Evolutionary conservation across 2,797 vertebrate genomes (phyloP).

Genomic region (Anolis apletophallus): DNA sequence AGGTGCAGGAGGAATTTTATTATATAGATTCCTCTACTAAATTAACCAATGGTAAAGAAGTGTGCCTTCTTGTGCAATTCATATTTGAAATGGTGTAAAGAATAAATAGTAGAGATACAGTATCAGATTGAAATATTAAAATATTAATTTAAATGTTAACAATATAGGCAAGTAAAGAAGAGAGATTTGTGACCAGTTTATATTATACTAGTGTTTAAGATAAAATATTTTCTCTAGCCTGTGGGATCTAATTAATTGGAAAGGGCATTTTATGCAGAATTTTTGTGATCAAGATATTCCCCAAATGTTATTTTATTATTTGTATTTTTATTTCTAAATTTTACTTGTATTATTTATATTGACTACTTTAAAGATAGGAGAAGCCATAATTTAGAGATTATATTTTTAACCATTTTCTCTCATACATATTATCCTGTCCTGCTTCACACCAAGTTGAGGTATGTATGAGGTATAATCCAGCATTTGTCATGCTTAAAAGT

Average conservation of each 20-base stretch:
- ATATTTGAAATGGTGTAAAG: slow-evolving; percentile 10
- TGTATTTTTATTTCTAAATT: neutral
- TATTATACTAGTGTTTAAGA: slow-evolving; percentile 51
- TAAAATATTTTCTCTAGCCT: slow-evolving; percentile 37
- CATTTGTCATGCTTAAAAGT: no score
- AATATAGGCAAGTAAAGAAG: slow-evolving; percentile 61
- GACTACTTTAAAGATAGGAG: neutral
- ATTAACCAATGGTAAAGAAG: slow-evolving; percentile 51
- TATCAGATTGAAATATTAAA: slow-evolving; percentile 22
- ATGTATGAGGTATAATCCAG: no score
- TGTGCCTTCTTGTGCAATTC: no score
- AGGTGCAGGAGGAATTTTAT: slow-evolving; percentile 82
- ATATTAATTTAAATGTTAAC: slow-evolving; percentile 15
- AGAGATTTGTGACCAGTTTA: slow-evolving; percentile 44
- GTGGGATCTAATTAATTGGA: slow-evolving; percentile 37
- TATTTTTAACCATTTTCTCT: neutral
- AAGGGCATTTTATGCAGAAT: slow-evolving; percentile 18
- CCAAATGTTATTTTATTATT: neutral
- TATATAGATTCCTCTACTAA: slow-evolving; percentile 73
- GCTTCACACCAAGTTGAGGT: no score
- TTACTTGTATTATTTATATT: neutral
- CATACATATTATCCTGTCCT: neutral
- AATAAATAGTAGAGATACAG: slow-evolving; percentile 29
- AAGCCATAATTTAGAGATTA: neutral
- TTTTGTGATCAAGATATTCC: neutral